Percentiles rank a stretch among this genome's conserved stretches.
Evolutionary conservation across 2,797 vertebrate genomes (phyloP).

Genomic region (Eulemur rubriventer): DNA sequence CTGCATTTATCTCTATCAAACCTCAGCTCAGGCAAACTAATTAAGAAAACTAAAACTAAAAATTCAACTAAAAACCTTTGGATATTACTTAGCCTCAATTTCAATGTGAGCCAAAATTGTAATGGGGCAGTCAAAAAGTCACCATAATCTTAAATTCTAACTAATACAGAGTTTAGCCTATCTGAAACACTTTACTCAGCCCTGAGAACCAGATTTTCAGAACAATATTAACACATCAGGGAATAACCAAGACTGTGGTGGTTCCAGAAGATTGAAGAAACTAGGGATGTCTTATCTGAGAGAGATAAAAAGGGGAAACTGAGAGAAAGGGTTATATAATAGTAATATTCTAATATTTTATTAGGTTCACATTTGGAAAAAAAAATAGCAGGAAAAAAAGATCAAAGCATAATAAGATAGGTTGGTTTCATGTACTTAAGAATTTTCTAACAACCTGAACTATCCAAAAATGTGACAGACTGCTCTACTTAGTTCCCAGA

Average conservation of each 20-base stretch:
- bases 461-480: background rate
- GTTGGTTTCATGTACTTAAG: background rate
- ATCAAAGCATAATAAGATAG: background rate
- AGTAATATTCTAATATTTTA: background rate
- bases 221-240: background rate
- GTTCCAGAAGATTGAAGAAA: background rate
- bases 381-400: background rate
- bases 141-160: background rate
- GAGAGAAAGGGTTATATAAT: background rate
- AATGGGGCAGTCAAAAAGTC: background rate
- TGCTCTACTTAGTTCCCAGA: background rate
- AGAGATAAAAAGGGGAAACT: background rate
- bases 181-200: background rate
- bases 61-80: background rate
- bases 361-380: background rate
- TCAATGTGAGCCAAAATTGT: background rate
- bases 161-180: background rate
- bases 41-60: background rate
- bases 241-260: background rate
- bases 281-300: background rate
- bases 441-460: constrained; percentile 36
- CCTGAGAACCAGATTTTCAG: background rate
- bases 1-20: constrained; percentile 16
- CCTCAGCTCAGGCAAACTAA: background rate
- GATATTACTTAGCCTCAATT: background rate